These are phyloP conservation scores for Butorides virescens DNA, from an alignment of 2,113 vertebrate genomes.

Conservation along the genomic window DNA sequence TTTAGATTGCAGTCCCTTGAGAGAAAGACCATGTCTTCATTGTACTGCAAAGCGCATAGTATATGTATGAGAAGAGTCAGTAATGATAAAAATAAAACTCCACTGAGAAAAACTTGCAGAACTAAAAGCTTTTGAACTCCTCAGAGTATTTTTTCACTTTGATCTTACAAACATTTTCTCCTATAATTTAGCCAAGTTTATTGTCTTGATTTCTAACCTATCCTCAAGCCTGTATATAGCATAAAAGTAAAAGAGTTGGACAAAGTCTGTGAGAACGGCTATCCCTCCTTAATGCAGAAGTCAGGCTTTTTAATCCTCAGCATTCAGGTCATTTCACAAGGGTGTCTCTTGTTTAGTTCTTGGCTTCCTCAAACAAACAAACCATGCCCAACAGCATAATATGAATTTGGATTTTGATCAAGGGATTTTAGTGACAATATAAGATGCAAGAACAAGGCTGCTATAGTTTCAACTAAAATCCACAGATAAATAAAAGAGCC, in stretches of 20 bases:
- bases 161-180: neutral
- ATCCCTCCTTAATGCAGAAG: neutral
- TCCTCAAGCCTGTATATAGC: neutral
- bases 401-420: neutral
- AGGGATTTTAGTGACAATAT: neutral
- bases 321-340: fast-evolving
- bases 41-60: neutral
- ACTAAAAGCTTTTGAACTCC: neutral
- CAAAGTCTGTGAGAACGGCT: neutral
- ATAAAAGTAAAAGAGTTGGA: neutral
- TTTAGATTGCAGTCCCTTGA: neutral
- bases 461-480: neutral
- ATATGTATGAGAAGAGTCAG: neutral
- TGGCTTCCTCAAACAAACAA: neutral
- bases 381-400: neutral
- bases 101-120: neutral
- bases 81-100: neutral
- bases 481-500: neutral
- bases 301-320: neutral
- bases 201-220: neutral
- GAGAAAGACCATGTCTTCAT: neutral
- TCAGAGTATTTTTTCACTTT: neutral
- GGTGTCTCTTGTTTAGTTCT: neutral
- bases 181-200: neutral
- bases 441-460: neutral